Evolutionary conservation across 1,140 invertebrate genomes (phyloP).

Genomic region (Drosophila mojavensis): DNA sequence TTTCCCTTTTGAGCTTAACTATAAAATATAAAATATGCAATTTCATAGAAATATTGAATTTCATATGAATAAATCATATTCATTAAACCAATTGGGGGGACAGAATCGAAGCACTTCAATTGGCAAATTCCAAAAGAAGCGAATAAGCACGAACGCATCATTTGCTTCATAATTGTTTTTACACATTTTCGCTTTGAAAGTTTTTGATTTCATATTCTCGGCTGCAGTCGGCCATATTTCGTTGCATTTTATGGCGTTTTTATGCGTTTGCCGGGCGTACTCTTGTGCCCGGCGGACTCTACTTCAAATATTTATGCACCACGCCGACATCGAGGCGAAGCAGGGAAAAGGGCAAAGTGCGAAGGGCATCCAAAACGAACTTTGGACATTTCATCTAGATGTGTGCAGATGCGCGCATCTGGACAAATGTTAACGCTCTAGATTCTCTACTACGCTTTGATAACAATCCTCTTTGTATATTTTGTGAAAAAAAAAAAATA

Average conservation of each 20-base stretch:
- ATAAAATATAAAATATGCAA: no score
- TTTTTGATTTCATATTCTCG: constrained; percentile 20
- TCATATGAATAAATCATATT: no score
- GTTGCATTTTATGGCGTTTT: constrained; percentile 36
- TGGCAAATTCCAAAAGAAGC: constrained; percentile 20
- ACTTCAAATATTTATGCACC: no score
- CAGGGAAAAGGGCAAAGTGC: no score
- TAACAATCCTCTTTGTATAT: no score
- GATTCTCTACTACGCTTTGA: background rate
- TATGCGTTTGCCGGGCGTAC: background rate
- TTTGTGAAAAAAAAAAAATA: no score
- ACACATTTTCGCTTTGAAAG: constrained; percentile 16
- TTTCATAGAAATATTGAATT: no score
- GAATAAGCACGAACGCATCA: constrained; percentile 52
- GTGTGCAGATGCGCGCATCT: constrained; percentile 26
- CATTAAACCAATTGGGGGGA: no score
- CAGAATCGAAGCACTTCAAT: constrained; percentile 1
- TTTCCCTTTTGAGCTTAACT: no score
- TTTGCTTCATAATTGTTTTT: constrained; percentile 19
- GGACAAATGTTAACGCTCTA: constrained; percentile 2
- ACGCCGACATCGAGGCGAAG: no score
- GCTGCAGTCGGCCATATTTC: constrained; percentile 29
- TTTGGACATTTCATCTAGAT: constrained; percentile 64
- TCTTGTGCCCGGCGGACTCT: background rate
- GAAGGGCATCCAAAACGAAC: constrained; percentile 54